Percentiles rank a stretch among this genome's conserved stretches.
phyloP scores from a whole-genome alignment of 2,113 vertebrate species.

The Rallus limicola region DNA sequence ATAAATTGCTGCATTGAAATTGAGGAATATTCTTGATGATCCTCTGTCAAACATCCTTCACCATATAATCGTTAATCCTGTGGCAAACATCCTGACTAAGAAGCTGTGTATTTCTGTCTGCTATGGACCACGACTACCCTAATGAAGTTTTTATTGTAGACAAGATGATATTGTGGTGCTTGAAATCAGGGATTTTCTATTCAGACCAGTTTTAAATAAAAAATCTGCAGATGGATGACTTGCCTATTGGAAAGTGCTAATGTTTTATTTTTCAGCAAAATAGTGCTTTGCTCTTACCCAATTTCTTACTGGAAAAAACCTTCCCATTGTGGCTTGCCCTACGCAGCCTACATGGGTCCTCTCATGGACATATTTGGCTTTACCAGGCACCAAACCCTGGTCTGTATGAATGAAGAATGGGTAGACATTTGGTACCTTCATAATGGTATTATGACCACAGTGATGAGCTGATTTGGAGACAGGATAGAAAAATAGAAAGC shows the following conservation, averaged over 20 bases:
- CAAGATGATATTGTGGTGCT: neutral
- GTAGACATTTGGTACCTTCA: neutral
- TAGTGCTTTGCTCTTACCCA: neutral
- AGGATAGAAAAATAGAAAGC: neutral
- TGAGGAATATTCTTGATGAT: neutral
- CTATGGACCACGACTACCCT: neutral
- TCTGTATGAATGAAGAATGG: neutral
- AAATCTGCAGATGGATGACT: neutral
- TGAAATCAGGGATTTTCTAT: neutral
- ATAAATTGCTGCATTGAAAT: neutral
- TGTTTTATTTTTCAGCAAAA: neutral
- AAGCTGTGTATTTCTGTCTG: neutral
- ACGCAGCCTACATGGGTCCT: fast-evolving
- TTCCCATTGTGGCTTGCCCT: neutral
- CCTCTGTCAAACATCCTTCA: neutral
- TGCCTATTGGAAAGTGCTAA: neutral
- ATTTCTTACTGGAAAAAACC: neutral
- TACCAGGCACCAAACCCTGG: neutral
- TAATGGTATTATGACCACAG: neutral
- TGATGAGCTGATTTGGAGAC: neutral
- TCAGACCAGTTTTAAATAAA: neutral
- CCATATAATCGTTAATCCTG: neutral
- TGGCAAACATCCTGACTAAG: neutral
- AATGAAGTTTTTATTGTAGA: neutral
- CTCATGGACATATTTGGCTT: fast-evolving